Percentiles rank a stretch among this genome's conserved stretches.
Evolutionary conservation across 2,113 vertebrate species (phyloP).

Genomic region (Catagonus wagneri): DNA sequence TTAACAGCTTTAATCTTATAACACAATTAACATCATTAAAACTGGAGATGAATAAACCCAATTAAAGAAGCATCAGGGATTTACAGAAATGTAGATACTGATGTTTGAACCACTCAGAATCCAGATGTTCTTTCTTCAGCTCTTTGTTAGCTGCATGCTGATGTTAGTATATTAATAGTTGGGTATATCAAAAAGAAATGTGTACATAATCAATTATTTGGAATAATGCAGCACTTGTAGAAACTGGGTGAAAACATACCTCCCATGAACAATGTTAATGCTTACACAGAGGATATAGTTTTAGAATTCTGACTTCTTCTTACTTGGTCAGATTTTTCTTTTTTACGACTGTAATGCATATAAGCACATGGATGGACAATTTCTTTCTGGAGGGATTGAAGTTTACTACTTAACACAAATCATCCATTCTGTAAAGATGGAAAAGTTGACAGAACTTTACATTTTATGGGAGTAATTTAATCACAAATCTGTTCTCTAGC

Average conservation of each 20-base stretch:
- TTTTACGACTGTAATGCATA: background rate
- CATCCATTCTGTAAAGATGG: background rate
- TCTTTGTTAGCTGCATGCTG: background rate
- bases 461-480: slow-evolving; percentile 40
- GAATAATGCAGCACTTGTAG: background rate
- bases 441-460: slow-evolving; percentile 34
- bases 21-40: slow-evolving; percentile 55
- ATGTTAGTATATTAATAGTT: slow-evolving; percentile 21
- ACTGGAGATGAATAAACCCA: background rate
- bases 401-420: slow-evolving; percentile 45
- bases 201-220: background rate
- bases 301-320: slow-evolving; percentile 35
- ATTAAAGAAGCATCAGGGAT: slow-evolving; percentile 9
- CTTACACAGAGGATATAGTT: slow-evolving; percentile 46
- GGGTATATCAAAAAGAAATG: background rate
- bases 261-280: slow-evolving; percentile 66
- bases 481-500: background rate
- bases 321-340: background rate
- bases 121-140: slow-evolving; percentile 12
- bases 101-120: background rate
- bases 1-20: slow-evolving; percentile 11
- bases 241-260: slow-evolving; percentile 18
- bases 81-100: slow-evolving; percentile 43
- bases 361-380: background rate
- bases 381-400: slow-evolving; percentile 4